Evolutionary conservation across 2,888 invertebrate genomes (phyloP).

Genomic region (Drosophila putrida): DNA sequence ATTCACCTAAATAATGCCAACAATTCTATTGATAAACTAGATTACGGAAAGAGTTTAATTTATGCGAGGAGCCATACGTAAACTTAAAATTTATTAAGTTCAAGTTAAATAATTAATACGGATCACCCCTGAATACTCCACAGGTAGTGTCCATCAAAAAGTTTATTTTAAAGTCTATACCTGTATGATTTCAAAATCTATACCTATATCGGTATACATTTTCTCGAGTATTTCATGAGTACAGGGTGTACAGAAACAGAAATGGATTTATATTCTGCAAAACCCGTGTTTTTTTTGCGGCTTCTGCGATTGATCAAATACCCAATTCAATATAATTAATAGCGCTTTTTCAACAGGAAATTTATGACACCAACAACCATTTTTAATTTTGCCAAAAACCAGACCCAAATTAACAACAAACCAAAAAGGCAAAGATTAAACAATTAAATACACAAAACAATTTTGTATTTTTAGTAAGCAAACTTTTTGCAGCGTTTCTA

Average conservation of each 20-base stretch:
- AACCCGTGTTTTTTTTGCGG: conserved; percentile 20
- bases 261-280: conserved; percentile 35
- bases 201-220: background rate
- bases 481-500: conserved; percentile 44
- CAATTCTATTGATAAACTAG: too few relatives aligned
- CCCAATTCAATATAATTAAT: conserved; percentile 77
- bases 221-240: background rate
- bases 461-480: conserved; percentile 15
- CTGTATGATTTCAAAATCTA: too few relatives aligned
- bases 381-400: conserved; percentile 46
- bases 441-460: conserved; percentile 20
- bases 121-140: too few relatives aligned
- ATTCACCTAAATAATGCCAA: too few relatives aligned
- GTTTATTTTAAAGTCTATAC: too few relatives aligned
- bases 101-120: too few relatives aligned
- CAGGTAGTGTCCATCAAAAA: too few relatives aligned
- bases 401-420: conserved; percentile 25
- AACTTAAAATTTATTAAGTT: too few relatives aligned
- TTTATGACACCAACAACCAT: conserved; percentile 61
- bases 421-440: conserved; percentile 1
- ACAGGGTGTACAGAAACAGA: conserved; percentile 37
- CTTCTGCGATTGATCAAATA: conserved; percentile 41
- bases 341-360: conserved; percentile 46
- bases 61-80: too few relatives aligned
- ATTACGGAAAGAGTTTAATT: too few relatives aligned